These are phyloP conservation scores for Petrolisthes cinctipes DNA, from an alignment of 2,888 invertebrate genomes.

Conservation along the genomic window DNA sequence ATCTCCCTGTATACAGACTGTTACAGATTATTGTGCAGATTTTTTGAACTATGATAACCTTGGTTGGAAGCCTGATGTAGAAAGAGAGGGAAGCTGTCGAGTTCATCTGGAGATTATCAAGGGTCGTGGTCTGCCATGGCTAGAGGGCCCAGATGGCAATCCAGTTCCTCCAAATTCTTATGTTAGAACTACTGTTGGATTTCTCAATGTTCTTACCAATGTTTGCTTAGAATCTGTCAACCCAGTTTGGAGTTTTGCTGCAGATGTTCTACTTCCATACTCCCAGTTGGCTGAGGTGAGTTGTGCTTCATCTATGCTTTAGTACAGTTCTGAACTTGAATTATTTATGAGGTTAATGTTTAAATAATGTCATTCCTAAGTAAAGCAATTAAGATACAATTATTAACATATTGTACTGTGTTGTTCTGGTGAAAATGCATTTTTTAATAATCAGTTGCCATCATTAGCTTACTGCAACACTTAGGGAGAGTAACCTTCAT, in stretches of 20 bases:
- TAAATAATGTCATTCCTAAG: too few species aligned
- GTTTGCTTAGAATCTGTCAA: constrained; percentile 36
- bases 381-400: not conserved
- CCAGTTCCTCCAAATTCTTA: constrained; percentile 40
- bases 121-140: constrained; percentile 45
- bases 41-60: constrained; percentile 25
- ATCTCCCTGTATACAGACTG: constrained; percentile 49
- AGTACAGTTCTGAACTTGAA: too few species aligned
- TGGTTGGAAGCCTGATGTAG: constrained; percentile 23
- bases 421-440: too few species aligned
- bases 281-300: constrained; percentile 51
- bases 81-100: constrained; percentile 33
- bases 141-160: constrained; percentile 29
- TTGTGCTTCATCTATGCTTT: not conserved
- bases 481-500: too few species aligned
- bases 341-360: too few species aligned
- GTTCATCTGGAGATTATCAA: constrained; percentile 57
- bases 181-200: constrained; percentile 45
- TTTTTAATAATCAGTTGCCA: too few species aligned
- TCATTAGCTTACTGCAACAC: too few species aligned
- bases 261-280: constrained; percentile 57
- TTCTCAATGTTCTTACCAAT: constrained; percentile 39
- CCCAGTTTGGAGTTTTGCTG: constrained; percentile 59
- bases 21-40: constrained; percentile 40
- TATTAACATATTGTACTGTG: not conserved